Evolutionary conservation across 2,888 invertebrate species (phyloP), one percentile per base, ranked within the genome.

Genomic region (Epicampocera succincta): DNA sequence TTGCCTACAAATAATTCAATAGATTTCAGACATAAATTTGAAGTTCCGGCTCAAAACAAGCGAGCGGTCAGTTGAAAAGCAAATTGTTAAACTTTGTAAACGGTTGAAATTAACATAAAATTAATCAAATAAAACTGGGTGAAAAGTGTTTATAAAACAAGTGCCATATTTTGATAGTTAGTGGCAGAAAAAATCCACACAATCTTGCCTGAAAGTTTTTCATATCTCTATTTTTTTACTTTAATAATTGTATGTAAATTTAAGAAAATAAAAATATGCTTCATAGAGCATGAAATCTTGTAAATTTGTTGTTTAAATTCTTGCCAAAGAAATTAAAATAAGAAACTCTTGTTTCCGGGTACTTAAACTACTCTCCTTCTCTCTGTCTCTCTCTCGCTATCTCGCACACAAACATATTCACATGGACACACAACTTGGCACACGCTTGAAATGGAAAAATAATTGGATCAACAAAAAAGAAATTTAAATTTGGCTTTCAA

Each of bases 221-320:
- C 5, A 17, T 6, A 60, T 19, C n/a, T n/a, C n/a, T 21, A 11
- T 25, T 11, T 60, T 44, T 25, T 15, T 44, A n/a, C 3, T 11
- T 42, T 25, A 15, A 46, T 29, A n/a, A 38, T 21, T 46, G 15
- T 65, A 58, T 58, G 60, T 44, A 25, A 42, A 42, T 44, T 63
- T 69, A 25, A 8, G 0, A 13, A 12, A 17, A 54, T 3, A 21
- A 44, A 65, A 50, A 72, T 71, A 63, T 74, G 84, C 82, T 84
- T 77, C 66, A 54, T 56, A n/a, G 52, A 80, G 84, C 84, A 80
- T 82, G 73, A 82, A 84, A 84, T 73, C 33, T 52, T 65, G 60
- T n/a, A 33, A n/a, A 56, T 29, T 81, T 68, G 56, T 52, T 15
- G 54, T 19, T 40, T n/a, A 44, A 17, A 40, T 9, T 46, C 17